Evolutionary conservation across 2,797 vertebrate genomes (phyloP).

Genomic region (Peromyscus nudipes): DNA sequence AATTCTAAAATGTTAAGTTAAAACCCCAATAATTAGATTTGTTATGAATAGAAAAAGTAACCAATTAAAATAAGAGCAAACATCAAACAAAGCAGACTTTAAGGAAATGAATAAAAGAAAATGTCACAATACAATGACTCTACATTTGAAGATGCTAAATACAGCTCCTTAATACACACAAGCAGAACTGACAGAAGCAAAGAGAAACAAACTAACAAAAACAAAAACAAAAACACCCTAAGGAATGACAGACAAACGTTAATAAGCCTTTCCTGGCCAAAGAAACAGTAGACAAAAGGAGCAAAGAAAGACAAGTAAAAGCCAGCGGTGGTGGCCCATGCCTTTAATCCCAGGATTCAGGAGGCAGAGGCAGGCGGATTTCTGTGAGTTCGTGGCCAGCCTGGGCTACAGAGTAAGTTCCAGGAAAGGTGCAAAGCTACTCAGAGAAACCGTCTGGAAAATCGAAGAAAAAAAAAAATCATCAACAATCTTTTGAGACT

Average conservation of each 20-base stretch:
- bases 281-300: neutral
- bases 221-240: neutral
- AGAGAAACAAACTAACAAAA: neutral
- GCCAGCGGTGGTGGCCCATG: no score
- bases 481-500: neutral
- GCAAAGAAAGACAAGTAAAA: neutral
- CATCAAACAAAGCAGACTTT: constrained; percentile 22
- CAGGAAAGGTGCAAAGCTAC: no score
- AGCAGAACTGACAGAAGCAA: neutral
- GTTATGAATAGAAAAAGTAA: neutral
- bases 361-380: no score
- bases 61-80: neutral
- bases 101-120: neutral
- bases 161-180: neutral
- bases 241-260: neutral
- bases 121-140: neutral
- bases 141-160: neutral
- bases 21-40: constrained; percentile 34
- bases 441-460: no score
- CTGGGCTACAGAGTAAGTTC: no score
- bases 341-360: no score
- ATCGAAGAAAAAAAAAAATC: neutral
- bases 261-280: neutral
- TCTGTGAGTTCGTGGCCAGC: no score
- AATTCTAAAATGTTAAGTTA: neutral